Percentiles rank a stretch among this genome's conserved stretches.
Conservation (phyloP, 2,113 vertebrate species). For the Hippocampus barbouri region DNA sequence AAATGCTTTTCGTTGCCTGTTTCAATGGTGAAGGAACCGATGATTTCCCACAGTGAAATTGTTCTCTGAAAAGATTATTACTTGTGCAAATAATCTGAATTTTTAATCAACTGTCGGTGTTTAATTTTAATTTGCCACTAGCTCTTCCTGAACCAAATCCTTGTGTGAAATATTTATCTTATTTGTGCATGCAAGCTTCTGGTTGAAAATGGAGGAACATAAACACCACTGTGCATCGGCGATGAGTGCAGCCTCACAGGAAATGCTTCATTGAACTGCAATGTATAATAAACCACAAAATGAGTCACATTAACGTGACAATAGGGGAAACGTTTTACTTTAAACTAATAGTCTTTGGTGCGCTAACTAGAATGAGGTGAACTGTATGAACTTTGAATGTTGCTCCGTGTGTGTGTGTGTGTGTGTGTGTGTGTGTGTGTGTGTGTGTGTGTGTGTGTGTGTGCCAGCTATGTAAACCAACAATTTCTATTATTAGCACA, state of each 20-base stretch:
- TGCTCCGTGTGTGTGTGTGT: too few relatives aligned
- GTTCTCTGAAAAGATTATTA: not conserved
- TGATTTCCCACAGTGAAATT: not conserved
- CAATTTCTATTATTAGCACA: not conserved
- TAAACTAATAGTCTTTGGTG: not conserved
- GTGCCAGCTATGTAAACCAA: not conserved
- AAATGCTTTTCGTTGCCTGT: not conserved
- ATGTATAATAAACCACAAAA: not conserved
- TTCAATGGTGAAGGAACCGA: not conserved
- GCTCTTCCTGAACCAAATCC: constrained; percentile 14
- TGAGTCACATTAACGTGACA: not conserved
- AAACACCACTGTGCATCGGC: constrained; percentile 16
- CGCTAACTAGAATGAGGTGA: not conserved
- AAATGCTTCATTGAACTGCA: not conserved
- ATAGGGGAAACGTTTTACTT: not conserved
- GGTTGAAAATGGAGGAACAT: constrained; percentile 9
- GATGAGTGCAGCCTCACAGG: constrained; percentile 24
- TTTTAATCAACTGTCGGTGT: not conserved
- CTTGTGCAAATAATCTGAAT: not conserved
- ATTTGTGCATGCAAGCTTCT: constrained; percentile 17
- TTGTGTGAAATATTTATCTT: constrained; percentile 36
- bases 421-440: not conserved
- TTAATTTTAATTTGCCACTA: constrained; percentile 2
- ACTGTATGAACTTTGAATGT: not conserved
- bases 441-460: too few relatives aligned